Base-by-base conservation (phyloP, 1,140 invertebrate genomes). In the Halictus rubicundus region DNA sequence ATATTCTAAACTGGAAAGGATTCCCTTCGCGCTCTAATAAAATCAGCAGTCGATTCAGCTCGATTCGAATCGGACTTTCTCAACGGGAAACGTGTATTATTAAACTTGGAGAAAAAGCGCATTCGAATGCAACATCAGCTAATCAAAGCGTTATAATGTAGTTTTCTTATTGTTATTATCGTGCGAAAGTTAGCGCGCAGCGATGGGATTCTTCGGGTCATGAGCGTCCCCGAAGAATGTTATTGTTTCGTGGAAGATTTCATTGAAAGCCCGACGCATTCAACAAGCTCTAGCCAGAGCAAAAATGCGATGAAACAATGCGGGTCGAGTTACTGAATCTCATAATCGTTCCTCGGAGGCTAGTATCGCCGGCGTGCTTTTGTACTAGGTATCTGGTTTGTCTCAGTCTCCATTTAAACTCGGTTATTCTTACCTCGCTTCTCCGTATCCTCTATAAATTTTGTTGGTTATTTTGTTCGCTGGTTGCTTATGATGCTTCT, bases 221-320 rank as follows among this genome's bases (percentile, higher is more conserved):
- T 16, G 16, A 25, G 16, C 37, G 60, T 32, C 60, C 60, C 27
- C 16, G 27, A 16, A 63, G 27, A 5, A 63, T 12, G 27, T 63
- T 32, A 63, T 63, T 63, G 60, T 63, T 63, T 3, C 25, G 59
- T 12, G 25, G 27, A 63, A 32, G 8, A 25, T 37, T 27, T 8
- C 27, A 27, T 32, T 63, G 27, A 37, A 63, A 63, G 6, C 19
- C 21, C 54, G 60, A 19, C 60, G 60, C 60, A 27, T 63, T 19
- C 27, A 37, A 16, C 60, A 63, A 8, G 12, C 16, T 32, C 27
- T 7, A 0, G 27, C 60, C 27, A 19, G 60, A 16, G 3, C 5
- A 63, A 63, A 63, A 63, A 63, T 32, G 27, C 27, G 5, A 27
- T 16, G 60, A 63, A 32, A 63, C 60, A 63, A 63, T 63, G 14